Conservation (phyloP, 2,797 vertebrate genomes). For the Neosilurus hyrtlii region DNA sequence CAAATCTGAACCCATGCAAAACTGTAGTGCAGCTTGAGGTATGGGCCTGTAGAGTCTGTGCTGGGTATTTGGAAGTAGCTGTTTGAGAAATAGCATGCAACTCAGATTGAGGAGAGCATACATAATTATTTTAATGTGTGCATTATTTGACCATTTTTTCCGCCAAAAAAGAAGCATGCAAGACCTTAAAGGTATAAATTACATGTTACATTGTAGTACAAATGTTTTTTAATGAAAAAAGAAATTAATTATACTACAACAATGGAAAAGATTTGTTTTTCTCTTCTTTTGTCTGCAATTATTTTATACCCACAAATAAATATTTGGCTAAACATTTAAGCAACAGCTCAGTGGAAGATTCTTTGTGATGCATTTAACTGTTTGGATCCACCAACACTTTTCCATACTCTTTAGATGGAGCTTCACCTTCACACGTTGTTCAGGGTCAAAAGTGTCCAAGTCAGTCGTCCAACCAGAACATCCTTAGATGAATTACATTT, state of each 20-base stretch:
- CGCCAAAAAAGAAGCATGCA: too few relatives aligned
- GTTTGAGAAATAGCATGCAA: too few relatives aligned
- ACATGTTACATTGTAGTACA: too few relatives aligned
- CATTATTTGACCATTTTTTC: too few relatives aligned
- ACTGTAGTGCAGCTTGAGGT: too few relatives aligned
- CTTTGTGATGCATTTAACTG: not conserved
- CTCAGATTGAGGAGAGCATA: too few relatives aligned
- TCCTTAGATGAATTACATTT: not conserved
- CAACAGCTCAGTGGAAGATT: not conserved
- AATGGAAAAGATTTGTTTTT: not conserved
- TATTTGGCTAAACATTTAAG: not conserved
- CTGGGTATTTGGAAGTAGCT: too few relatives aligned
- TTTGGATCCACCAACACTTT: not conserved
- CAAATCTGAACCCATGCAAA: too few relatives aligned
- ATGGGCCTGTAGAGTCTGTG: too few relatives aligned
- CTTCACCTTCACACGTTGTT: not conserved
- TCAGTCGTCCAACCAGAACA: not conserved
- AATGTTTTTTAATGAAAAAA: not conserved
- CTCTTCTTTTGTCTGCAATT: not conserved
- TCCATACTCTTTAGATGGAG: not conserved
- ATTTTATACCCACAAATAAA: not conserved
- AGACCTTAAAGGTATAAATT: too few relatives aligned
- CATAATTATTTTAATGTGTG: too few relatives aligned
- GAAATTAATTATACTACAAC: not conserved
- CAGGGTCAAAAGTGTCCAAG: not conserved